Base-by-base conservation (phyloP, 2,797 vertebrate species). In the Lutjanus campechanus region DNA sequence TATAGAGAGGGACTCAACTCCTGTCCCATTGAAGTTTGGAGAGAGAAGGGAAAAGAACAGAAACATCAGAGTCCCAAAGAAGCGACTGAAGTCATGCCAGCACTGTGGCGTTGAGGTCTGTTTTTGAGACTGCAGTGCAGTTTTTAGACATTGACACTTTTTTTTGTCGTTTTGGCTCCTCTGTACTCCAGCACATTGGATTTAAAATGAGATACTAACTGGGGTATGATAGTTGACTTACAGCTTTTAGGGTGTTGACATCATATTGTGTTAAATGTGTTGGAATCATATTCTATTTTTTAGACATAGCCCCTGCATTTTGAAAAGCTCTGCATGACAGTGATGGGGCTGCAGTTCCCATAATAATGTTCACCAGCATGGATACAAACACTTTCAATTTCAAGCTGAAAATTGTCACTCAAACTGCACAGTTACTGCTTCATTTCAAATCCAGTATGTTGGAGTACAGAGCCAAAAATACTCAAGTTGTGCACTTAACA, bases 31-130 rank as follows among this genome's bases (percentile, higher is more conserved):
- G 73, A 79, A 77, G 65, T 78, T 76, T 59, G 55, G 59, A 68
- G 75, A 74, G 76, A 70, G 55, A 73, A 62, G 13, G 58, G 54
- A 53, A 66, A 59, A 77, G 73, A 75, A 62, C 56, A 65, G 77
- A 43, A 77, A 78, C 74, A 79, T 88, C 54, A 79, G 77, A 90
- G 56, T 84, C 77, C 60, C 77, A 79, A 68, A 84, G 61, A 77
- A 12, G 41, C 1, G 49, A 79, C 71, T 86, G 88, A 92, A 85
- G 80, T 85, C 73, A 36, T 76, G 90, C 88, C 90, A 87, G 64
- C 50, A 5, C 67, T 66, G 74, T 68, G 68, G 56, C 20, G 11
- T 15, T 49, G 76, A 87, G 75, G 73, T 74, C 76, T 86, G 76
- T 47, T 86, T 64, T 83, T 70, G 53, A 76, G 70, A 55, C 68